These are phyloP conservation scores for Setophaga petechia DNA, from an alignment of 2,113 vertebrate species.

Conservation along the genomic window DNA sequence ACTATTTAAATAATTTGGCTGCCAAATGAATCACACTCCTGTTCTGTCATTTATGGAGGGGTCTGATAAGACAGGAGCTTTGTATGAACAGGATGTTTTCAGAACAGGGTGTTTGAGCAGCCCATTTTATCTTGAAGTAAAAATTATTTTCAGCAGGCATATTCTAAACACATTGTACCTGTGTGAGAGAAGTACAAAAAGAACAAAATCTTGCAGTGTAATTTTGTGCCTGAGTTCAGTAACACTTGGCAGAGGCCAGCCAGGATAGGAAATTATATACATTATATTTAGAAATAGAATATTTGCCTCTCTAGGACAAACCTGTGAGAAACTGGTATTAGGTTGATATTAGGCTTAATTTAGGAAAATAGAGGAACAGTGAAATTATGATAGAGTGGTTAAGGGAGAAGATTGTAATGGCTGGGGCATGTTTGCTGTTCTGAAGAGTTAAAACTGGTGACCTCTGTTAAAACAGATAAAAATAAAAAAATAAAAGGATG, in stretches of 20 bases:
- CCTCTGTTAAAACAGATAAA: not conserved
- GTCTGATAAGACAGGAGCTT: not conserved
- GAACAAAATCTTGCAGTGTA: not conserved
- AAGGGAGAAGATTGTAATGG: not conserved
- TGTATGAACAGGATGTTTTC: not conserved
- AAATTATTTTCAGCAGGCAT: conserved; percentile 43
- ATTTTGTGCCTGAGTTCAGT: not conserved
- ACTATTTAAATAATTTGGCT: conserved; percentile 71
- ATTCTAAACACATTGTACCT: not conserved
- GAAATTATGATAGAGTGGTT: not conserved
- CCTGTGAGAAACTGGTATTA: not conserved
- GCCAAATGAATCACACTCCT: conserved; percentile 63
- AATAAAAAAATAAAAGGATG: not conserved
- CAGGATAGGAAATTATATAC: not conserved
- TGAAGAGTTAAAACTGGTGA: not conserved
- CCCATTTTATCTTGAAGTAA: conserved; percentile 14
- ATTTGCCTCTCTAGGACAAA: not conserved
- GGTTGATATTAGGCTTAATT: not conserved
- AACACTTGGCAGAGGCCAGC: not conserved
- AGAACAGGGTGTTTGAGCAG: conserved; percentile 13
- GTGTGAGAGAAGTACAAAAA: conserved; percentile 26
- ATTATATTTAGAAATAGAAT: not conserved
- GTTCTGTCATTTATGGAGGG: conserved; percentile 7
- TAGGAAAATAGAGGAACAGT: not conserved
- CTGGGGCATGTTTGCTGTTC: not conserved